Conservation (phyloP, 2,888 invertebrate genomes). For the Drosophila quinaria region DNA sequence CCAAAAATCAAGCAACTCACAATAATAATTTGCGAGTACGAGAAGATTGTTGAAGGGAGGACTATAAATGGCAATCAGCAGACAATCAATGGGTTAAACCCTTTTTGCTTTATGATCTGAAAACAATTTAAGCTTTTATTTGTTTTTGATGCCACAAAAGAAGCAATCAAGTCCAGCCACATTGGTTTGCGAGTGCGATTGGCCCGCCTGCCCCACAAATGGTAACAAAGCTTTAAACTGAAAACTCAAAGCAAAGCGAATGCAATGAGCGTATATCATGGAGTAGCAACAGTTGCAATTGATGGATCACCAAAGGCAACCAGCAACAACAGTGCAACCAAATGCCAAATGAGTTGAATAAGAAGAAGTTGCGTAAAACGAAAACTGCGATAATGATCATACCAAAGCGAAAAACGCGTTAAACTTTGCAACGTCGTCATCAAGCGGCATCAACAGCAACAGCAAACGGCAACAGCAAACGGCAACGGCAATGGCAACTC, state of each 20-base stretch:
- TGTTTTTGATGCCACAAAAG: slow-evolving; percentile 73
- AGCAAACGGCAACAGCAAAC: not conserved
- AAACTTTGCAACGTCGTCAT: slow-evolving; percentile 79
- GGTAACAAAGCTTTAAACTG: slow-evolving; percentile 37
- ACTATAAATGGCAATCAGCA: slow-evolving; percentile 77
- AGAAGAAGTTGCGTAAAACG: slow-evolving; percentile 72
- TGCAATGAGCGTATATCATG: slow-evolving; percentile 78
- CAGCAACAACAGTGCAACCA: slow-evolving; percentile 43
- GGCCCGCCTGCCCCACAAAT: slow-evolving; percentile 39
- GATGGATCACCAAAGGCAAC: slow-evolving; percentile 58
- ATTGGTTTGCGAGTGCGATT: slow-evolving; percentile 30
- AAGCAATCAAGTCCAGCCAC: slow-evolving; percentile 44
- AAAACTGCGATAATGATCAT: slow-evolving; percentile 80
- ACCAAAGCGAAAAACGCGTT: slow-evolving; percentile 80
- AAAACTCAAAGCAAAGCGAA: slow-evolving; percentile 32
- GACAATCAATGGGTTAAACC: slow-evolving; percentile 74
- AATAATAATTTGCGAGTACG: slow-evolving; percentile 8
- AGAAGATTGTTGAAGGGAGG: slow-evolving; percentile 15
- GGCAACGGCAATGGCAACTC: slow-evolving; percentile 27
- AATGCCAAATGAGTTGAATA: slow-evolving; percentile 64
- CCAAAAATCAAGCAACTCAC: slow-evolving; percentile 54
- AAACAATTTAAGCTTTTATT: slow-evolving; percentile 81
- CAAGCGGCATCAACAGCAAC: slow-evolving; percentile 46
- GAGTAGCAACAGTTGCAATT: slow-evolving; percentile 57
- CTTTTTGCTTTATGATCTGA: slow-evolving; percentile 77